phyloP scores from a whole-genome alignment of 2,888 invertebrate genomes.

The Agonopterix alstromeriana region DNA sequence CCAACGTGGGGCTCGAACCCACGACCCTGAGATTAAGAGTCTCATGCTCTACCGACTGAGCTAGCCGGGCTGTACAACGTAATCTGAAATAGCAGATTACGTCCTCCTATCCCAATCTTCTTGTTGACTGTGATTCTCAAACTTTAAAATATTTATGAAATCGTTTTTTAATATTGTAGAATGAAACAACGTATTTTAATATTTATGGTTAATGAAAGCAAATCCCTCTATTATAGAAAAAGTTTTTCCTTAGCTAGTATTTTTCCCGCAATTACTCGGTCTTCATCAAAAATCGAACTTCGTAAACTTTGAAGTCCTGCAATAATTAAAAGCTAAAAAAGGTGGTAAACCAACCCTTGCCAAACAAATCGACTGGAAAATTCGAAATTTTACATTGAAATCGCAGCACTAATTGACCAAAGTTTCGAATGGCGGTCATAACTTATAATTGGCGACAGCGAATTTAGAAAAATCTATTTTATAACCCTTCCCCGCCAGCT shows the following conservation, averaged over 20 bases:
- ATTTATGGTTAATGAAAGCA: too few relatives aligned
- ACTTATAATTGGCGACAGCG: constrained; percentile 18
- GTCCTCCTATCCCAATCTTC: too few relatives aligned
- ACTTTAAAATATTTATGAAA: too few relatives aligned
- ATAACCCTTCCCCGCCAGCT: not conserved
- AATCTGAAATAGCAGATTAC: constrained; percentile 1
- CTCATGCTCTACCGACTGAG: constrained; percentile 79
- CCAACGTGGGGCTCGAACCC: constrained; percentile 81
- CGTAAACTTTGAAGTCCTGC: not conserved
- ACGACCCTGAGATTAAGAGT: constrained; percentile 81
- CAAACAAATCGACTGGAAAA: not conserved
- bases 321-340: not conserved
- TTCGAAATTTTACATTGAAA: not conserved
- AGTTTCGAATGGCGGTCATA: constrained; percentile 5
- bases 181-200: too few relatives aligned
- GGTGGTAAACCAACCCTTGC: not conserved
- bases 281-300: not conserved
- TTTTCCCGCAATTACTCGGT: too few relatives aligned
- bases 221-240: too few relatives aligned
- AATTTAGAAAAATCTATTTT: constrained; percentile 13
- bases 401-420: constrained; percentile 16
- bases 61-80: constrained; percentile 59
- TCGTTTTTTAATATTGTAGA: too few relatives aligned
- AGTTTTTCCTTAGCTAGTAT: too few relatives aligned
- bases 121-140: too few relatives aligned